Evolutionary conservation across 2,113 vertebrate genomes (phyloP), one percentile per base, ranked within the genome.

Genomic region (Hippopotamus amphibius): DNA sequence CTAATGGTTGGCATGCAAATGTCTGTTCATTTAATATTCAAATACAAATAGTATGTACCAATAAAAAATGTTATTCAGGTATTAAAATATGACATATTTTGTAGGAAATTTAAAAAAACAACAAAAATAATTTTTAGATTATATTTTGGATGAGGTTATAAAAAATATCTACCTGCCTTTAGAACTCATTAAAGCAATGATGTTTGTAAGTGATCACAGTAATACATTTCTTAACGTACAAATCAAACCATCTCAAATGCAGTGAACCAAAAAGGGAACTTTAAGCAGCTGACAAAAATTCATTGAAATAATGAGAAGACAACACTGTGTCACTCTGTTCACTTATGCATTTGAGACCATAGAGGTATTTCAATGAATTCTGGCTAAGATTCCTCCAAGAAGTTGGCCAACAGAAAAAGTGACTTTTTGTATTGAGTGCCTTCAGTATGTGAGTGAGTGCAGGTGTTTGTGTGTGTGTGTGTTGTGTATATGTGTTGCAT

Each of bases 301-400:
- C 26, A 63, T 63, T 82, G 19, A 74, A 92, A 30, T 85, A 19
- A 11, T 90, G 57, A 88, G 88, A 53, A 74, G 53, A 82, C 76
- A 88, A 63, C 55, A 19, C 69, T 88, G 30, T 6, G 10, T 50
- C 41, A 71, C 15, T 94, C 81, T 92, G 55, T 81, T 96, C 77
- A 77, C 46, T 85, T 89, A 2, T 26, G 22, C 90, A 82, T 88
- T 98, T 90, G 66, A 95, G 79, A 96, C 10, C 26, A 63, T 79
- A 79, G 1, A 63, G 3, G 2, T 12, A 37, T 96, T 41, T 61
- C 88, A 84, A 28, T 3, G 96, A 97, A 48, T 74, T 95, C 17
- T 66, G 83, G 19, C 37, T n/a, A 93, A 63, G 41, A 46, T 37
- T n/a, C 53, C 81, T 17, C 50, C 9, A 93, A 37, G 26, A 96